Base-by-base conservation (phyloP, 1,140 invertebrate species). In the Aphidius gifuensis region DNA sequence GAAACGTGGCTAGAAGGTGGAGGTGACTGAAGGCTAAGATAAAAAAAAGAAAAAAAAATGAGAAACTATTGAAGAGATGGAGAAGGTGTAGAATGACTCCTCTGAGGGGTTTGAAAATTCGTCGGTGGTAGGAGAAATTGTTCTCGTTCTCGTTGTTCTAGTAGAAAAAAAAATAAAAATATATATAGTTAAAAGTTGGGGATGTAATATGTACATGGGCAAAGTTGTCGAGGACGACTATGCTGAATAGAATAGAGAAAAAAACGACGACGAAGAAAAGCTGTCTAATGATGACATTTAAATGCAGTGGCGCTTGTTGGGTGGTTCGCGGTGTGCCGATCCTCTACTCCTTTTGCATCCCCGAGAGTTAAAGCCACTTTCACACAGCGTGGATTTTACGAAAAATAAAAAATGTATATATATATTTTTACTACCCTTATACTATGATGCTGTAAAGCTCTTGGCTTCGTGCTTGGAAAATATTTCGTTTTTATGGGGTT, bases 281-380 rank as follows among this genome's bases (percentile, higher is more conserved):
- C 75, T 60, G 73, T 72, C 74, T 79, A 81, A 81, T 80, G 79
- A 81, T 81, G 78, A 80, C 80, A 81, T 81, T 81, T 81, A 81
- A 81, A 81, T 81, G 80, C 80, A 80, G 77, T 79, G 73, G 73
- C 74, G 76, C 74, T 78, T 76, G 76, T 79, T 80, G 75, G 74
- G 70, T 77, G 76, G 70, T 74, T 71, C 71, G 70, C 72, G 70
- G 72, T 70, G 67, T 69, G 69, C 49, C 57, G 58, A 61, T 58
- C 59, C 54, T 32, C 23, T 32, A 32, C 23, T 32, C 23, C 23
- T 32, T 32, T 32, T 4, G 8, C 55, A 43, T 61, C 59, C 64
- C 23, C 54, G 7, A 50, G 57, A 72, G 71, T 72, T 74, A 72
- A 71, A 71, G 74, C 67, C 66, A 68, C 74, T 64, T 69, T 68